phyloP scores from a whole-genome alignment of 2,797 vertebrate species.

The Limnodromus scolopaceus region DNA sequence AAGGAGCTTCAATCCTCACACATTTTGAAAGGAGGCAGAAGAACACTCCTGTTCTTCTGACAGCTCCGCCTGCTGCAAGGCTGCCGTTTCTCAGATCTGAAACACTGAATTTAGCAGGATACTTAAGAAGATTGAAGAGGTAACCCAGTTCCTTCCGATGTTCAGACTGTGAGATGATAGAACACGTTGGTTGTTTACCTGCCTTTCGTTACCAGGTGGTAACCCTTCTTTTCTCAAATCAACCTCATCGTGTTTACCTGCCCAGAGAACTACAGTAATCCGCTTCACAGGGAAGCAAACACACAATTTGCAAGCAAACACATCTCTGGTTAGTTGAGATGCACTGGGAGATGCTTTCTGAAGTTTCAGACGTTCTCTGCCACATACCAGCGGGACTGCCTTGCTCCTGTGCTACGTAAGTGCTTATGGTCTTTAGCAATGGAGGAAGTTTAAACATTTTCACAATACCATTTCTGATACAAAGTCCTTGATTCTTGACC shows the following conservation, averaged over 20 bases:
- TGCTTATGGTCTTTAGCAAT: neutral
- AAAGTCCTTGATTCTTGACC: neutral
- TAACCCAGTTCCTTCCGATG: neutral
- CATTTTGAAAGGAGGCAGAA: neutral
- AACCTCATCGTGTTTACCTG: neutral
- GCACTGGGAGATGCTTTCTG: neutral
- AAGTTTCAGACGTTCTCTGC: neutral
- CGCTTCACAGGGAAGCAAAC: neutral
- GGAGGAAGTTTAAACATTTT: neutral
- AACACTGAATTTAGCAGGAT: neutral
- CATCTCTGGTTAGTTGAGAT: neutral
- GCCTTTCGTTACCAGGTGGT: accelerated
- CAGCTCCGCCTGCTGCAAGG: neutral
- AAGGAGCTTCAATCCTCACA: neutral
- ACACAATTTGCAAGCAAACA: neutral
- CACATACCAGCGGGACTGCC: neutral
- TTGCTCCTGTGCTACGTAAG: neutral
- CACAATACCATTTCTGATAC: accelerated
- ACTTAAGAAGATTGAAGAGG: neutral
- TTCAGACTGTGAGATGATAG: neutral
- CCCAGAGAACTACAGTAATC: neutral
- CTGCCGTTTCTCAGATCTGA: neutral
- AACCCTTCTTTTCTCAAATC: neutral
- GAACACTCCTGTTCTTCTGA: neutral
- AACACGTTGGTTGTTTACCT: neutral